Evolutionary conservation across 2,113 vertebrate species (phyloP), one percentile per base, ranked within the genome.

Genomic region (Cryptotis parvus): DNA sequence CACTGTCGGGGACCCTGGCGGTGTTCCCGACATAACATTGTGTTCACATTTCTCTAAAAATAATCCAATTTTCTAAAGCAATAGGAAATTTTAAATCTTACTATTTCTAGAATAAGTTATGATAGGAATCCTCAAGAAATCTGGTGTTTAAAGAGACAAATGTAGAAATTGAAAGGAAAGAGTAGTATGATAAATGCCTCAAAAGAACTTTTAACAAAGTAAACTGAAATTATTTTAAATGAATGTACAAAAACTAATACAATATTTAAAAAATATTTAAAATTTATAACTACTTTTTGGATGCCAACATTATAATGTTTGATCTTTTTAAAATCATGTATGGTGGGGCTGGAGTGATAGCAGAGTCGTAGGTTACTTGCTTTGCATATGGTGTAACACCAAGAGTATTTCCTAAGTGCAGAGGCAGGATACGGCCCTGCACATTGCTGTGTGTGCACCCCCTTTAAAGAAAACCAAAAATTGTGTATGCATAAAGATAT

Each of bases 11-110:
- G n/a, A n/a, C n/a, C n/a, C n/a, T n/a, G n/a, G n/a, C n/a, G n/a
- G n/a, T n/a, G n/a, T n/a, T n/a, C n/a, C n/a, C n/a, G n/a, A n/a
- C n/a, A n/a, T 69, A 35, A 8, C 24, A 41, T 69, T 15, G 15
- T 52, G 31, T n/a, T 22, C 12, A 86, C 82, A 2, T 7, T 61
- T 84, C 31, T 92, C 14, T 29, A 80, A 86, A 66, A 3, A 7
- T 61, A 24, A 66, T 90, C 9, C 9, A 72, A 35, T 76, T 55
- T 85, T 87, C 41, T 41, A 76, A 90, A 76, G 18, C 61, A 87
- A 16, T 27, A 61, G n/a, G 27, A n/a, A 70, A 86, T 80, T 89
- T 58, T 72, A 33, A 49, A 49, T 41, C n/a, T n/a, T 73, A 0
- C 8, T 58, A 29, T 74, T 20, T 3, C 66, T 84, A 35, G 33